A percentile compares a stretch with the other conserved stretches of the same genome.
Evolutionary conservation across 2,888 invertebrate genomes (phyloP).

Genomic region (Penaeus monodon): DNA sequence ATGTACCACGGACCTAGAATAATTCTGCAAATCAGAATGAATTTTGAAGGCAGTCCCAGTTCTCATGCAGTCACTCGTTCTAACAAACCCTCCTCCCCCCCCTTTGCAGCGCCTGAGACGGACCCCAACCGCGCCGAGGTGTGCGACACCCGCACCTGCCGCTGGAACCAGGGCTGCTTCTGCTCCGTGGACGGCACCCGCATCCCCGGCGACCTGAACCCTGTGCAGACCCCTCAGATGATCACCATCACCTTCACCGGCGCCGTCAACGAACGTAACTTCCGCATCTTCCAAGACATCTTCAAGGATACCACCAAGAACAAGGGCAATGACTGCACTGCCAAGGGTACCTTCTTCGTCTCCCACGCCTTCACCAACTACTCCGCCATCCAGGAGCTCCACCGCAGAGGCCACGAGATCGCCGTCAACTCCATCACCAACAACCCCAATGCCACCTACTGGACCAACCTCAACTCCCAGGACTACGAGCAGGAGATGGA

Average conservation of each 20-base stretch:
- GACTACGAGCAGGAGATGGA: slow-evolving; percentile 96
- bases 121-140: slow-evolving; percentile 69
- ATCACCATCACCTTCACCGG: slow-evolving; percentile 93
- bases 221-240: slow-evolving; percentile 90
- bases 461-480: slow-evolving; percentile 75
- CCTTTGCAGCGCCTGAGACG: slow-evolving; percentile 67
- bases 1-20: no score
- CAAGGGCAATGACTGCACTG: slow-evolving; percentile 84
- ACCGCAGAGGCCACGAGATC: slow-evolving; percentile 89
- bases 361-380: slow-evolving; percentile 93
- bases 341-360: slow-evolving; percentile 92
- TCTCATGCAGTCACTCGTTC: no score
- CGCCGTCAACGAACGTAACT: slow-evolving; percentile 91
- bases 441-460: slow-evolving; percentile 67
- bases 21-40: no score
- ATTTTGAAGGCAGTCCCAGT: no score
- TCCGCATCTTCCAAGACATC: slow-evolving; percentile 87
- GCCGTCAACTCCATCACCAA: slow-evolving; percentile 76
- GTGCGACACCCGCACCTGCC: slow-evolving; percentile 68
- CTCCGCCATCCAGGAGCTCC: slow-evolving; percentile 89
- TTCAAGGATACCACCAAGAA: slow-evolving; percentile 73
- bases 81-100: no score
- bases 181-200: slow-evolving; percentile 92
- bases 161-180: slow-evolving; percentile 79
- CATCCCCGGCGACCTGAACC: slow-evolving; percentile 86